Percentiles rank a stretch among this genome's conserved stretches.
Conservation (phyloP, 2,888 invertebrate genomes). For the Diarsia mendica region DNA sequence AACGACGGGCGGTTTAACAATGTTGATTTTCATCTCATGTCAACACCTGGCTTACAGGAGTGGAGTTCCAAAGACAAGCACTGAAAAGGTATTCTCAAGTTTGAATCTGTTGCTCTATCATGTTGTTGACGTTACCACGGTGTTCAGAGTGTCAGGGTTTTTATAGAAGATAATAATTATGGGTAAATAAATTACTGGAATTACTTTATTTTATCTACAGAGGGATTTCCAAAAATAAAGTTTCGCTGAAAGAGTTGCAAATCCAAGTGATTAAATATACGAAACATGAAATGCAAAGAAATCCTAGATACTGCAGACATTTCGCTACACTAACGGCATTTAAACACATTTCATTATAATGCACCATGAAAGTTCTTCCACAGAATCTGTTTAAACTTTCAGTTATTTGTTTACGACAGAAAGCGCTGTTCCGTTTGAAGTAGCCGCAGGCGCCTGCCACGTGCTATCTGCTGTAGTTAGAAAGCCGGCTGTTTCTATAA, state of each 20-base stretch:
- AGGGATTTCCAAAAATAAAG: neutral
- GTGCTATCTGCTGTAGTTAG: conserved; percentile 21
- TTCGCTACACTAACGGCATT: neutral
- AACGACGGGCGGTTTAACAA: neutral
- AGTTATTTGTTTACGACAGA: conserved; percentile 45
- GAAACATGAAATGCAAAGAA: neutral
- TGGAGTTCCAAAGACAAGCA: neutral
- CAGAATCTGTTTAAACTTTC: conserved; percentile 32
- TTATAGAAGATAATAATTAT: too few relatives aligned
- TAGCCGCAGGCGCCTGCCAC: conserved; percentile 19
- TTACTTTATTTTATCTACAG: neutral
- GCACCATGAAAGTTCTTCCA: conserved; percentile 30
- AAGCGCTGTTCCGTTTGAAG: conserved; percentile 39
- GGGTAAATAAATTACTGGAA: neutral
- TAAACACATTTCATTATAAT: conserved; percentile 19
- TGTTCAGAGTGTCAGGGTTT: neutral
- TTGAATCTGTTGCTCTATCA: neutral
- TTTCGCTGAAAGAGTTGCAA: neutral
- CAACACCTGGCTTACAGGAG: too few relatives aligned
- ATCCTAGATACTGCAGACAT: neutral
- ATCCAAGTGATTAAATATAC: neutral
- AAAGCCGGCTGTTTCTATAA: conserved; percentile 16
- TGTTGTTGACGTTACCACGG: neutral
- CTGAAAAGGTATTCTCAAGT: neutral
- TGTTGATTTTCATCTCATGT: neutral